Evolutionary conservation across 2,797 vertebrate genomes (phyloP).

Genomic region (Labroides dimidiatus): DNA sequence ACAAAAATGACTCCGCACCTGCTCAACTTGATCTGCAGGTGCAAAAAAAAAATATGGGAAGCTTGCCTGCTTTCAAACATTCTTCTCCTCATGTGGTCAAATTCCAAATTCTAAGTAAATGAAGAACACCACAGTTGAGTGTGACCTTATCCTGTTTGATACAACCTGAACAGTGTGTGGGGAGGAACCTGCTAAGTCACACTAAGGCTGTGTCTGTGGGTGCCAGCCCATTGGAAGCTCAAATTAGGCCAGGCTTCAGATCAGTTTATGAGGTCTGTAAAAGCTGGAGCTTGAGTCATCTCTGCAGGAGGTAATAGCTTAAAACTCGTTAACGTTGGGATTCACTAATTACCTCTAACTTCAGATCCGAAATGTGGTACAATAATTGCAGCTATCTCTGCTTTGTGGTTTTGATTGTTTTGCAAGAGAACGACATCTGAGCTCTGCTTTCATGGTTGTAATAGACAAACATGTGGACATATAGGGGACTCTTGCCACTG

Average conservation of each 20-base stretch:
- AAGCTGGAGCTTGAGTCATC: constrained; percentile 64
- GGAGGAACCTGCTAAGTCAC: constrained; percentile 36
- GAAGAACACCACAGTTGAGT: constrained; percentile 6
- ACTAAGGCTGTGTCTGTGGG: constrained; percentile 45
- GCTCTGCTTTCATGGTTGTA: constrained; percentile 5
- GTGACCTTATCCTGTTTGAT: constrained; percentile 29
- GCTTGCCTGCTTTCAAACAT: constrained; percentile 16
- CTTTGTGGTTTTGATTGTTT: constrained; percentile 55
- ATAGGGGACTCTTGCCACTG: neutral
- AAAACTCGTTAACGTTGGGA: constrained; percentile 65
- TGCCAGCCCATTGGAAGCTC: constrained; percentile 50
- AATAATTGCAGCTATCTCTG: constrained; percentile 55
- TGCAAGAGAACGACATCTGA: constrained; percentile 25
- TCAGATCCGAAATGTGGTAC: constrained; percentile 54
- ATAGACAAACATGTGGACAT: constrained; percentile 1
- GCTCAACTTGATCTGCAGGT: constrained; percentile 65
- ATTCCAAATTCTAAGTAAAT: constrained; percentile 14
- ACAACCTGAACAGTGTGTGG: constrained; percentile 16
- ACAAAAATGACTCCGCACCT: constrained; percentile 56
- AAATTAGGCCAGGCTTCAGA: constrained; percentile 60
- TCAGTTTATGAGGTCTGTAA: constrained; percentile 71
- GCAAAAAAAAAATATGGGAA: constrained; percentile 54
- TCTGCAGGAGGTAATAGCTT: constrained; percentile 73
- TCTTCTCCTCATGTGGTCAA: constrained; percentile 19
- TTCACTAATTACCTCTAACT: constrained; percentile 71